Percentiles rank a stretch among this genome's conserved stretches.
Evolutionary conservation across 2,888 invertebrate genomes (phyloP).

Genomic region (Phytoseiulus persimilis): DNA sequence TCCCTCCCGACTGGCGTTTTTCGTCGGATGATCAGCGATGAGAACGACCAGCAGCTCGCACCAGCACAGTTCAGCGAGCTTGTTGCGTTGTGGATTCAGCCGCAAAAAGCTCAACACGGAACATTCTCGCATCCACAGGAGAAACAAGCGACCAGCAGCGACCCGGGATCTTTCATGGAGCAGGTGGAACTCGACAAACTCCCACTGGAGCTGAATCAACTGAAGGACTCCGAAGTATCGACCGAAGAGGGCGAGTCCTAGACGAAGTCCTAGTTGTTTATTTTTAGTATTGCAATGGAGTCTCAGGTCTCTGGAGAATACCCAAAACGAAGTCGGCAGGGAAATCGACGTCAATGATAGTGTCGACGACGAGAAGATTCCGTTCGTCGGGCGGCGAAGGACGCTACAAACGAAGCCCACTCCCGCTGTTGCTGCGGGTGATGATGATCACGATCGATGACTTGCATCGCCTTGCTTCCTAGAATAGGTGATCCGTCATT

Average conservation of each 20-base stretch:
- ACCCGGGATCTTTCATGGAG: constrained; percentile 17
- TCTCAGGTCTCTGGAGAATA: neutral
- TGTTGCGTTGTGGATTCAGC: no score
- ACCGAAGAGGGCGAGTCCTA: constrained; percentile 6
- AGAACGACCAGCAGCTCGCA: no score
- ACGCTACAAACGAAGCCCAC: neutral
- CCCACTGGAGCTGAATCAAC: constrained; percentile 5
- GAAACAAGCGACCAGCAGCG: constrained; percentile 29
- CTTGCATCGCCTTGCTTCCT: neutral
- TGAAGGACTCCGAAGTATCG: constrained; percentile 19
- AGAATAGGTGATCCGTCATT: neutral
- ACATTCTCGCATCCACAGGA: neutral
- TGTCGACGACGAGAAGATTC: neutral
- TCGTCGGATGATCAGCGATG: no score
- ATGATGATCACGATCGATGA: neutral
- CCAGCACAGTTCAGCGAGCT: no score
- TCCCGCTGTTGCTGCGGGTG: neutral
- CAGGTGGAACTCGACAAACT: constrained; percentile 15
- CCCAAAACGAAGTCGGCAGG: neutral
- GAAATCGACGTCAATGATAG: neutral
- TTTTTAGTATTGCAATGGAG: neutral
- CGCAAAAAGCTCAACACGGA: no score
- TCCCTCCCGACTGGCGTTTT: no score
- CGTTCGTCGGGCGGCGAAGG: neutral
- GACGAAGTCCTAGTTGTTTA: neutral